Evolutionary conservation across 2,888 invertebrate species (phyloP).

Genomic region (Orthosia incerta): DNA sequence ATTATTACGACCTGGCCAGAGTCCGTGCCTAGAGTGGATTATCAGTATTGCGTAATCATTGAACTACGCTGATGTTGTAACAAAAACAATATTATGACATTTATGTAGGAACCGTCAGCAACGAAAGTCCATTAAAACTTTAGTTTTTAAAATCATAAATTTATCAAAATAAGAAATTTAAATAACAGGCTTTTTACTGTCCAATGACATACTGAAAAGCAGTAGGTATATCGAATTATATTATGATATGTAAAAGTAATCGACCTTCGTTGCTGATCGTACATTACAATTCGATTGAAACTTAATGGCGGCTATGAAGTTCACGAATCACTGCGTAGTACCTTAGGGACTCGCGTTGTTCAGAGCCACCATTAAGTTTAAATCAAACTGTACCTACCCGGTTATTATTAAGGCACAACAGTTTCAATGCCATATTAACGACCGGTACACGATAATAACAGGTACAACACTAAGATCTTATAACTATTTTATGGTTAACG

Average conservation of each 20-base stretch:
- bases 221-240: too few relatives aligned
- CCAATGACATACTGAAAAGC: too few relatives aligned
- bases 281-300: background rate
- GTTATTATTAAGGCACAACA: background rate
- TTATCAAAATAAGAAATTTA: background rate
- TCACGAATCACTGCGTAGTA: too few relatives aligned
- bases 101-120: background rate
- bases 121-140: background rate
- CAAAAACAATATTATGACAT: slow-evolving; percentile 11
- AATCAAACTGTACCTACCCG: background rate
- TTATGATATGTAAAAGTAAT: background rate
- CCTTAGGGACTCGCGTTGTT: too few relatives aligned
- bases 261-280: background rate
- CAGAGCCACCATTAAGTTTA: too few relatives aligned
- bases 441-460: slow-evolving; percentile 1
- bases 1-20: slow-evolving; percentile 9
- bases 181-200: background rate
- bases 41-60: slow-evolving; percentile 9
- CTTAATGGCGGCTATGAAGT: too few relatives aligned
- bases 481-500: background rate
- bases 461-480: slow-evolving; percentile 7
- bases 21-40: slow-evolving; percentile 12
- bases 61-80: slow-evolving; percentile 8
- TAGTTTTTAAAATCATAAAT: background rate
- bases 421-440: background rate